phyloP scores from a whole-genome alignment of 2,888 invertebrate genomes.

The Scelioninae gen. 2 region DNA sequence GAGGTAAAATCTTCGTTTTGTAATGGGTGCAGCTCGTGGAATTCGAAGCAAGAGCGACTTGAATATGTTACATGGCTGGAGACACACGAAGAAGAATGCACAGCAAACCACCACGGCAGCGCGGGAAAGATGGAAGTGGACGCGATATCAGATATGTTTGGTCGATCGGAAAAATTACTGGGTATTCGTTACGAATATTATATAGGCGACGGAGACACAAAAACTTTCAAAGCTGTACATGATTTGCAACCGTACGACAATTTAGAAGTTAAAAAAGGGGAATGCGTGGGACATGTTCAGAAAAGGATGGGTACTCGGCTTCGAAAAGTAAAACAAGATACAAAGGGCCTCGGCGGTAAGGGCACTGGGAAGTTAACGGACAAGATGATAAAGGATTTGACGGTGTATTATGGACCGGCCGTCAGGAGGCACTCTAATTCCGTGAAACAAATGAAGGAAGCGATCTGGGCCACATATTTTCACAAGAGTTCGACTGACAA shows the following conservation, averaged over 20 bases:
- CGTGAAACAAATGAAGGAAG: conserved; percentile 5
- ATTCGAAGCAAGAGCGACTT: neutral
- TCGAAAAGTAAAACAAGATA: conserved; percentile 10
- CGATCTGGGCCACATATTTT: conserved; percentile 4
- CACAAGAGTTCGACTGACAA: too few relatives aligned
- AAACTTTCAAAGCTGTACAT: neutral
- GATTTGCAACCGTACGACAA: neutral
- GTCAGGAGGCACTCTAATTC: conserved; percentile 6
- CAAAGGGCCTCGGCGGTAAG: too few relatives aligned
- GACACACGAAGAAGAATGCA: conserved; percentile 11
- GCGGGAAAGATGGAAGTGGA: neutral
- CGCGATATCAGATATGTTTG: neutral
- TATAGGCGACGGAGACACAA: too few relatives aligned
- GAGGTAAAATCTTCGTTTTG: conserved; percentile 11
- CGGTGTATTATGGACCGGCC: conserved; percentile 6
- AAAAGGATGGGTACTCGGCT: conserved; percentile 11
- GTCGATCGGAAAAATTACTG: conserved; percentile 1
- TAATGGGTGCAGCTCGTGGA: neutral
- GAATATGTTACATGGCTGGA: conserved; percentile 14
- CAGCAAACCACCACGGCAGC: too few relatives aligned
- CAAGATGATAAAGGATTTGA: too few relatives aligned
- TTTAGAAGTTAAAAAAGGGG: neutral
- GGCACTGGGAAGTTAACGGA: too few relatives aligned
- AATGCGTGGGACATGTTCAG: too few relatives aligned
- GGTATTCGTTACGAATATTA: conserved; percentile 1